These are phyloP conservation scores for Nematopogon swammerdamellus DNA, from an alignment of 2,888 invertebrate genomes.

Conservation along the genomic window DNA sequence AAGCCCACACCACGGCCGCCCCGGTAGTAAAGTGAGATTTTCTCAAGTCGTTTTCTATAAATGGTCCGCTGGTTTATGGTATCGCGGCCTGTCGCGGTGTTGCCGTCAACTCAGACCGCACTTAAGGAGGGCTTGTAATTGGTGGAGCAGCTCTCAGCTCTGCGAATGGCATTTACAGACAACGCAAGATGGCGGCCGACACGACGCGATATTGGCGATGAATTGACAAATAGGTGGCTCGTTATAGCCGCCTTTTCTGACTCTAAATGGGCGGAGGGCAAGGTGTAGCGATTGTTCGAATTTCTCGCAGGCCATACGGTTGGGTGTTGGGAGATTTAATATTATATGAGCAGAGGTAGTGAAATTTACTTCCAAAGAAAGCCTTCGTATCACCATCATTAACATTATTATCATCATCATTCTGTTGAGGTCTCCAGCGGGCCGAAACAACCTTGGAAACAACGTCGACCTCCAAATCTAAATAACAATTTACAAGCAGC, in stretches of 20 bases:
- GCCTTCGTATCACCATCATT: too few relatives aligned
- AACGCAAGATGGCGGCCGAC: conserved; percentile 38
- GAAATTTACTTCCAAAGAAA: too few relatives aligned
- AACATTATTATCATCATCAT: too few relatives aligned
- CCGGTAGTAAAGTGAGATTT: background rate
- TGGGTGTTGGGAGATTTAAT: too few relatives aligned
- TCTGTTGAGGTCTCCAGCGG: too few relatives aligned
- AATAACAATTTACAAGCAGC: too few relatives aligned
- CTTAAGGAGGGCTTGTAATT: conserved; percentile 34
- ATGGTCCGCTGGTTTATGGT: conserved; percentile 51
- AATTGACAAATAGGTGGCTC: conserved; percentile 48
- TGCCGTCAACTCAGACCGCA: conserved; percentile 26
- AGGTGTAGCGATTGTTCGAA: too few relatives aligned
- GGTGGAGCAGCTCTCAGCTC: conserved; percentile 30
- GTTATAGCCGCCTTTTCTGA: conserved; percentile 12
- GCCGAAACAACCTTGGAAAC: too few relatives aligned
- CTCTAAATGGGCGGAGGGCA: background rate
- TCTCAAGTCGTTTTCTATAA: conserved; percentile 29
- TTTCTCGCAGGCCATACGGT: too few relatives aligned
- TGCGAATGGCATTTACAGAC: conserved; percentile 47
- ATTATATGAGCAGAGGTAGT: too few relatives aligned
- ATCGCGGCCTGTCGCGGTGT: conserved; percentile 31
- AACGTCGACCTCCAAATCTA: too few relatives aligned
- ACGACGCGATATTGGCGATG: conserved; percentile 34
- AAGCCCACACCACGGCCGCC: background rate